Evolutionary conservation across 2,797 vertebrate genomes (phyloP), one percentile per base, ranked within the genome.

Genomic region (Ceyx erithaca): DNA sequence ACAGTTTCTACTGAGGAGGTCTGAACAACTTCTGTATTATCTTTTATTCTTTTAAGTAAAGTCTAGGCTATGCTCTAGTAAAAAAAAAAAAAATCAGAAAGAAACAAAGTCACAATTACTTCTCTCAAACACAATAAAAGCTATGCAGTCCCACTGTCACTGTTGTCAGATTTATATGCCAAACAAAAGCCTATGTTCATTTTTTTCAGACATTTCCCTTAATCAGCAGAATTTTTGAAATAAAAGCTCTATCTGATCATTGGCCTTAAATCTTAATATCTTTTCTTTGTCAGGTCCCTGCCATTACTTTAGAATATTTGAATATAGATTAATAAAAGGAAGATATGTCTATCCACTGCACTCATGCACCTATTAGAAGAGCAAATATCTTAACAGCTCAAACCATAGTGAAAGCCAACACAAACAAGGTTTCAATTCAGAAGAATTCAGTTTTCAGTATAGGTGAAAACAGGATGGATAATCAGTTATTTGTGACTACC

Each of bases 401-500:
- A 81, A 43, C n/a, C 70, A 28, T 85, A 81, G 6, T 57, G n/a
- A 89, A 89, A 59, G 17, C 13, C 37, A 21, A 37, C 40, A 75
- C 23, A 83, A 16, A 76, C 0, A 4, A 68, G 17, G 16, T 80
- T 84, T 79, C 49, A 76, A 94, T 72, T 81, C 71, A 84, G 31
- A 75, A 88, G 46, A 73, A 70, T 31, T 85, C 6, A 31, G 8
- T 71, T 84, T 91, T 73, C 54, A 68, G 33, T 73, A 88, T 80
- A 86, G n/a, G 16, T 40, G 19, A 90, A 84, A 94, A 63, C 59
- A 80, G 28, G 20, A 18, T 49, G 14, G 54, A 71, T 90, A 87
- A 83, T 83, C 26, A 87, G 41, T 80, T 83, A 35, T 82, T 94
- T 85, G 77, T 91, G 80, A 73, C 61, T 90, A 70, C 12, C 7